A percentile compares a stretch with the other conserved stretches of the same genome.
These are phyloP conservation scores for Rhingia campestris DNA, from an alignment of 2,888 invertebrate genomes.

Conservation along the genomic window DNA sequence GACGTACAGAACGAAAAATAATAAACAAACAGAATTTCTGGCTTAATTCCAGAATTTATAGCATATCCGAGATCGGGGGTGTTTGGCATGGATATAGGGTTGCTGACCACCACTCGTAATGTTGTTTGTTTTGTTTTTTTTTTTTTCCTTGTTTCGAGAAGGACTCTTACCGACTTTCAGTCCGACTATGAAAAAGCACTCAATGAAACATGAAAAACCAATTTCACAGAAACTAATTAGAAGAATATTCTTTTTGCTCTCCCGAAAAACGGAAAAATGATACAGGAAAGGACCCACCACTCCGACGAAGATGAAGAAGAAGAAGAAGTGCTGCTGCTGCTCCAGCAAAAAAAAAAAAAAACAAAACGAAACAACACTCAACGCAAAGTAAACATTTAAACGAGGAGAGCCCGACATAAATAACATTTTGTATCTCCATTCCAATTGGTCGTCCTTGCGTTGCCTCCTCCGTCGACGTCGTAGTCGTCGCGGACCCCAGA, in stretches of 20 bases:
- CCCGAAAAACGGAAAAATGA: constrained; percentile 18
- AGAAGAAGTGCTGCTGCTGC: neutral
- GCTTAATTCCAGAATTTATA: constrained; percentile 65
- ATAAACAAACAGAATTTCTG: constrained; percentile 42
- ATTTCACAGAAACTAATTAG: constrained; percentile 72
- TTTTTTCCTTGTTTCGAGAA: neutral
- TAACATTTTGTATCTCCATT: constrained; percentile 62
- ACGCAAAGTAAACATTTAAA: constrained; percentile 63
- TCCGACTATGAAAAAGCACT: constrained; percentile 54
- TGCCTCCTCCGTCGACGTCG: neutral
- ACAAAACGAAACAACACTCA: constrained; percentile 37
- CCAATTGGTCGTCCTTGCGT: constrained; percentile 7
- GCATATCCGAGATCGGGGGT: constrained; percentile 45
- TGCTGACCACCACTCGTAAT: constrained; percentile 21
- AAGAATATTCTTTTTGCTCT: constrained; percentile 47
- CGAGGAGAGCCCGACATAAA: constrained; percentile 52
- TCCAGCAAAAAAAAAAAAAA: neutral
- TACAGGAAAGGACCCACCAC: constrained; percentile 22
- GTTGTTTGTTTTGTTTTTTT: constrained; percentile 4
- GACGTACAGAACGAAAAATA: constrained; percentile 7
- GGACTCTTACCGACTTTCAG: neutral
- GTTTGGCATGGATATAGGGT: neutral
- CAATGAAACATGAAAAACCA: constrained; percentile 67
- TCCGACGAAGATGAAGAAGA: neutral
- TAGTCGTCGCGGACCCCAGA: constrained; percentile 25